phyloP scores from a whole-genome alignment of 2,888 invertebrate genomes.

The Cotesia congregata region DNA sequence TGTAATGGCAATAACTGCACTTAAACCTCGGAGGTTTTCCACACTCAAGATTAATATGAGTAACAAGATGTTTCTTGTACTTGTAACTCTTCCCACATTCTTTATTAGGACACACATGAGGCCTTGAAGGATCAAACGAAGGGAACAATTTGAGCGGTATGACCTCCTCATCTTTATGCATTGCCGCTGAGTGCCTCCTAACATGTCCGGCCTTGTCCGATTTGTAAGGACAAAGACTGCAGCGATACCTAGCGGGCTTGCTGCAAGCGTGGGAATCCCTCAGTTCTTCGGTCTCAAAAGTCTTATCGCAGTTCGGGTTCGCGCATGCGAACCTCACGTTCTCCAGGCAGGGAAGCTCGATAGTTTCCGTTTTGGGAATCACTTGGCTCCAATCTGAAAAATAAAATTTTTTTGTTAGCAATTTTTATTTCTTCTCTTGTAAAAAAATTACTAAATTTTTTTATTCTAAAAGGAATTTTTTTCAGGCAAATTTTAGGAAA shows the following conservation, averaged over 20 bases:
- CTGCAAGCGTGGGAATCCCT: neutral
- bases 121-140: too few relatives aligned
- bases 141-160: too few relatives aligned
- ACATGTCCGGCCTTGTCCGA: neutral
- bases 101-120: neutral
- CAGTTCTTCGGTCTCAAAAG: neutral
- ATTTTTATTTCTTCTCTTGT: too few relatives aligned
- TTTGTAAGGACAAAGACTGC: neutral
- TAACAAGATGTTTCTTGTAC: neutral
- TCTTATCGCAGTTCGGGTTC: neutral
- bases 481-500: too few relatives aligned
- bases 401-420: too few relatives aligned
- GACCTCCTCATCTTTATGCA: too few relatives aligned
- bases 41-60: neutral
- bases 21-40: conserved; percentile 38
- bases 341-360: too few relatives aligned
- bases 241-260: neutral
- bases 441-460: too few relatives aligned
- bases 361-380: too few relatives aligned
- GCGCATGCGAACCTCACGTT: neutral
- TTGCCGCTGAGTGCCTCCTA: too few relatives aligned
- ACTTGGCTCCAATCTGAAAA: too few relatives aligned
- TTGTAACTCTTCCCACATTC: neutral
- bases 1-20: neutral
- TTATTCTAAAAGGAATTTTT: too few relatives aligned